phyloP scores from a whole-genome alignment of 2,797 vertebrate genomes.

The Bufotes viridis region DNA sequence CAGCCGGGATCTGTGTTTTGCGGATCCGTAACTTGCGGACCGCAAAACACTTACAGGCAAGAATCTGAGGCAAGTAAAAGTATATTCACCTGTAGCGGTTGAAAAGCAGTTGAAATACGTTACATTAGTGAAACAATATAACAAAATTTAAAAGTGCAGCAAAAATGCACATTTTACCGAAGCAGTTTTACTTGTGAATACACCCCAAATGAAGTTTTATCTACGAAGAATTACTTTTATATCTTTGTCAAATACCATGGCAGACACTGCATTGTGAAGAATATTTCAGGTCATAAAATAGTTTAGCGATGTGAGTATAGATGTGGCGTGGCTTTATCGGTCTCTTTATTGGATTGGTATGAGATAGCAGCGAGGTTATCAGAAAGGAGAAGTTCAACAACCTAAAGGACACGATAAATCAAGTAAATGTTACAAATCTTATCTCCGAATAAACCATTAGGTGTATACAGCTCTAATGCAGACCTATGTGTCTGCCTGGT shows the following conservation, averaged over 20 bases:
- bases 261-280: not conserved
- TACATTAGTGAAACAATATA: too few species aligned
- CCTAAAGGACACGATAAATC: conserved; percentile 10
- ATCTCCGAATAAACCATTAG: not conserved
- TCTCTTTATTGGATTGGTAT: not conserved
- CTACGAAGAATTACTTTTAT: not conserved
- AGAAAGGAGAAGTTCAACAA: conserved; percentile 27
- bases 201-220: too few species aligned
- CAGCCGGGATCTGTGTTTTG: too few species aligned
- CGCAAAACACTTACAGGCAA: too few species aligned
- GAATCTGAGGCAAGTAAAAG: too few species aligned
- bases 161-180: too few species aligned
- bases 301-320: not conserved
- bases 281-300: not conserved
- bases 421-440: not conserved
- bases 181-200: too few species aligned
- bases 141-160: too few species aligned
- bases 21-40: too few species aligned
- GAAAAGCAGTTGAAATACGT: too few species aligned
- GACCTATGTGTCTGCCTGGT: not conserved
- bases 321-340: not conserved
- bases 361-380: not conserved
- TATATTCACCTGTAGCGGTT: too few species aligned
- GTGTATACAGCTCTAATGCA: not conserved
- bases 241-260: not conserved